Evolutionary conservation across 1,140 invertebrate species (phyloP), one percentile per base, ranked within the genome.

Genomic region (Drosophila kurseongensis): DNA sequence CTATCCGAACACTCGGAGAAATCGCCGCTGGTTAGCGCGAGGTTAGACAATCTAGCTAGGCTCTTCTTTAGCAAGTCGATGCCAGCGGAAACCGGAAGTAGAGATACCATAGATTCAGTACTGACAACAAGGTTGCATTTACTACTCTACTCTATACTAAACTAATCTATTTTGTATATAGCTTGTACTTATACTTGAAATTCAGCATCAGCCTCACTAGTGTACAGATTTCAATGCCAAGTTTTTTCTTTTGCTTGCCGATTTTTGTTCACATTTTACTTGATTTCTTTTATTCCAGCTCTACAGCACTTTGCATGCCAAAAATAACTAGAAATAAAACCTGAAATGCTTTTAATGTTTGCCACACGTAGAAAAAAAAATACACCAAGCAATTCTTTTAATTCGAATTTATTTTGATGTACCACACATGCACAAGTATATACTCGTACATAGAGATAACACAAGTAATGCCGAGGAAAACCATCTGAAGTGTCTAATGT

Each of bases 41-140:
- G 94, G 80, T 94, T 94, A 61, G 95, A 95, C 88, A 95, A 94
- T 59, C 91, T 95, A 45, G 94, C 94, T 41, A 95, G 94, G 86
- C 81, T 95, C 75, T 93, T 95, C 79, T 95, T 95, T 91, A 94
- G 94, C 92, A 94, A 94, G 89, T 92, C 85, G 83, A 91, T 92
- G 88, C 86, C 91, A 91, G 82, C 91, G 91, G 86, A 90, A 95
- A 94, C 88, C 88, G 91, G 91, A 91, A 92, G 91, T 92, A 92
- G 91, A 92, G 91, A 92, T 91, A 92, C 91, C 73, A 88, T 92
- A 92, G 91, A 92, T 86, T 92, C 91, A 86, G 91, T 92, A 89
- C 91, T 92, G 80, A 92, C 91, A 86, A 91, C 91, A 78, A 92
- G 91, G 91, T 92, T 92, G 90, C 84, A 76, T 74, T 72, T 86